These are phyloP conservation scores for Platycnemis pennipes DNA, from an alignment of 2,888 invertebrate genomes.

Conservation along the genomic window DNA sequence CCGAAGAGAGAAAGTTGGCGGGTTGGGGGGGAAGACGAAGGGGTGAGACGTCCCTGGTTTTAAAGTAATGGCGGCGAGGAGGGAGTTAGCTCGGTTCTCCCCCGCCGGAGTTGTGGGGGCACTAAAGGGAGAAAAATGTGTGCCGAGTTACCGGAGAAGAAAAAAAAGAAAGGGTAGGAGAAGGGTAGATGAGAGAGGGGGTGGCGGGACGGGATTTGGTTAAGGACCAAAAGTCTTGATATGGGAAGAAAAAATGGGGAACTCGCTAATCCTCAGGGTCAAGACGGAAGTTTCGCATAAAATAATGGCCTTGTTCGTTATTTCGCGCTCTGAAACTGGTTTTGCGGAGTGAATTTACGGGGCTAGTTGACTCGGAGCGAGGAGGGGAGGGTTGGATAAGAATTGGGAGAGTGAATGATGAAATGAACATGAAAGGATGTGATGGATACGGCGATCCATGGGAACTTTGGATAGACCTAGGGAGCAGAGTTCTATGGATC, in stretches of 20 bases:
- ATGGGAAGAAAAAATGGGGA: not conserved
- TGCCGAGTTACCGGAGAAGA: not conserved
- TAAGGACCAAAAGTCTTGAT: not conserved
- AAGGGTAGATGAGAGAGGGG: not conserved
- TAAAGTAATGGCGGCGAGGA: not conserved
- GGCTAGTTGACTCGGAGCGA: not conserved
- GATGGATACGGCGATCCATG: not conserved
- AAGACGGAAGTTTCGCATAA: not conserved
- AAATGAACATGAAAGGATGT: not conserved
- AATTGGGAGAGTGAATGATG: not conserved
- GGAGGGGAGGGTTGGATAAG: not conserved
- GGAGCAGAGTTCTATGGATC: not conserved
- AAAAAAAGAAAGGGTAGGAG: not conserved
- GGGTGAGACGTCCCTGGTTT: not conserved
- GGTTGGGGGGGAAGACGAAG: not conserved
- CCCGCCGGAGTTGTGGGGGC: not conserved
- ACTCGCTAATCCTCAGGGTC: constrained; percentile 12
- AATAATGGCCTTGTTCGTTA: not conserved
- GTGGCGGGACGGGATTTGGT: not conserved
- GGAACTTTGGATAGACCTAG: not conserved
- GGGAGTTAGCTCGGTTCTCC: too few relatives aligned
- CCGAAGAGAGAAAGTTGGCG: not conserved
- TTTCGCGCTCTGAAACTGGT: not conserved
- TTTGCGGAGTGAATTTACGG: not conserved
- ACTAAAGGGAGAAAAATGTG: constrained; percentile 36